Evolutionary conservation across 2,113 vertebrate species (phyloP), one percentile per base, ranked within the genome.

Genomic region (Tautogolabrus adspersus): DNA sequence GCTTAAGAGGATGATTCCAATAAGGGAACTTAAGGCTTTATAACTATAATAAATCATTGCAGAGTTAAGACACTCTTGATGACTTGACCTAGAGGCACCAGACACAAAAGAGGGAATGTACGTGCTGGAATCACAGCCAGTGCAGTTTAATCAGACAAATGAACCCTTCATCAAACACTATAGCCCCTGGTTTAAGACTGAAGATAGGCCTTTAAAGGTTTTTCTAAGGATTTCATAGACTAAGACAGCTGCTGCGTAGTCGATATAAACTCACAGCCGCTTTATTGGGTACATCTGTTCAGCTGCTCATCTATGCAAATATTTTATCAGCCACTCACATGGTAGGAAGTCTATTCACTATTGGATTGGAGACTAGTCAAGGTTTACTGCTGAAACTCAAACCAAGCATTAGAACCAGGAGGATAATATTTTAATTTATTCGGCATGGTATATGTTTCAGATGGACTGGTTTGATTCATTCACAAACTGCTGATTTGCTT

Each of bases 61-160:
- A 38, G 71, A 72, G 63, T 69, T 13, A 46, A 66, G 21, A 34
- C 52, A 66, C 44, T 18, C 6, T 11, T 63, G 51, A 42, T 56
- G 54, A 69, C 15, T 49, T 49, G 5, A 19, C 47, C 47, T 16
- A 19, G 60, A 70, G 65, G 78, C 68, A 21, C n/a, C 37, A 69
- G 70, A 75, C 66, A 51, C 66, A 72, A 49, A 62, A 15, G 21
- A 74, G 56, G 72, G 34, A 77, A 66, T 70, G 34, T 12, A 52
- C 21, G 56, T 67, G 30, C 37, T 22, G 12, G 47, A 70, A 60
- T 61, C 64, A 4, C 22, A 44, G 60, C 75, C 64, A 37, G 57
- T 11, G 56, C 15, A 2, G 22, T 51, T 78, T 52, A 30, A 65
- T 81, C 22, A 77, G 59, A 83, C 52, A 67, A 68, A 82, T 73